Percentiles rank a stretch among this genome's conserved stretches.
Conservation (phyloP, 2,888 invertebrate genomes). For the Eubasilissa splendida region DNA sequence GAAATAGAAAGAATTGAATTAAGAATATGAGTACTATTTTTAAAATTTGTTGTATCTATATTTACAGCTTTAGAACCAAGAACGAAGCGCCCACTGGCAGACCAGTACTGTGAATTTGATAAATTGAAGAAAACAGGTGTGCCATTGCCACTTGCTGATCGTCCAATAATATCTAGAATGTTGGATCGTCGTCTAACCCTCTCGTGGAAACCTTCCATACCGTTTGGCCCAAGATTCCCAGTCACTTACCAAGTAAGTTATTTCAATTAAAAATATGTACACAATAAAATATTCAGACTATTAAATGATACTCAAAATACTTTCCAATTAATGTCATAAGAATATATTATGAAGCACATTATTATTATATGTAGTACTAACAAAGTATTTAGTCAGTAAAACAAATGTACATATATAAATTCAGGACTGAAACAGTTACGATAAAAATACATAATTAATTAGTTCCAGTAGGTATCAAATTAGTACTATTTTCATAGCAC, state of each 20-base stretch:
- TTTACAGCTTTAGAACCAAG: conserved; percentile 77
- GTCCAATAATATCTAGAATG: conserved; percentile 94
- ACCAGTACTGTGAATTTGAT: conserved; percentile 89
- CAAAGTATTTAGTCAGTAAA: too few species aligned
- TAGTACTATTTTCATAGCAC: neutral
- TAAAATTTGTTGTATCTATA: conserved; percentile 22
- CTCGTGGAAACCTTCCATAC: conserved; percentile 95
- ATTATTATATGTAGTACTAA: neutral
- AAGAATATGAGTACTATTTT: too few species aligned
- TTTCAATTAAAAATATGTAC: neutral
- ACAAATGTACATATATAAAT: neutral
- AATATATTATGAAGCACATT: neutral
- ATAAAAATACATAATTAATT: neutral
- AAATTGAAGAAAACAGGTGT: conserved; percentile 87
- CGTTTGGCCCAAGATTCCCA: conserved; percentile 88
- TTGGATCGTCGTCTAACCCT: conserved; percentile 90
- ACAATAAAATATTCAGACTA: neutral
- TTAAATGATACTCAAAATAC: neutral
- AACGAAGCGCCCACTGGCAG: conserved; percentile 78
- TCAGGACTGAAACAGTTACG: too few species aligned
- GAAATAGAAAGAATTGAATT: too few species aligned
- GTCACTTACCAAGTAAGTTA: conserved; percentile 88
- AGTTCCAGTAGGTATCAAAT: conserved; percentile 1
- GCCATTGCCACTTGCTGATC: conserved; percentile 90
- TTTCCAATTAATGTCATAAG: too few species aligned